Evolutionary conservation across 2,888 invertebrate species (phyloP).

Genomic region (Thymelicus lineola): DNA sequence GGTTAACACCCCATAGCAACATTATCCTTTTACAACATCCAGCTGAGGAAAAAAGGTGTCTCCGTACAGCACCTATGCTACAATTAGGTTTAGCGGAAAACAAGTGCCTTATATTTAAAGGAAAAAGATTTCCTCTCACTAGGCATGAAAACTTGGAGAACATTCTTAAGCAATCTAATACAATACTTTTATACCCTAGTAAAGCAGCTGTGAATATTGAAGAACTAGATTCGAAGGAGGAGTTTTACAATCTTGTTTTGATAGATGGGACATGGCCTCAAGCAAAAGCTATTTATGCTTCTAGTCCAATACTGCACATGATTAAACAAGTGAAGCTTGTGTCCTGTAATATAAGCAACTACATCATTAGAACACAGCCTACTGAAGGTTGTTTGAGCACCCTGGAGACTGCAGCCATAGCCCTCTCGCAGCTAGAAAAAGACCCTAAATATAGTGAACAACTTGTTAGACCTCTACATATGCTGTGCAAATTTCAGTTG

Average conservation of each 20-base stretch:
- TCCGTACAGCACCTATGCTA: constrained; percentile 96
- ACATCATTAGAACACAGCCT: constrained; percentile 97
- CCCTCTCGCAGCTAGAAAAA: constrained; percentile 91
- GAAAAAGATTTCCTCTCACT: constrained; percentile 92
- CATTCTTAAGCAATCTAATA: constrained; percentile 87
- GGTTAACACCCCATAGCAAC: constrained; percentile 88
- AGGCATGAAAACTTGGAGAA: constrained; percentile 87
- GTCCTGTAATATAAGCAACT: constrained; percentile 90
- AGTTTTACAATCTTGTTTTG: constrained; percentile 91
- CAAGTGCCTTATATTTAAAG: constrained; percentile 92
- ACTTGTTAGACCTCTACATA: constrained; percentile 91
- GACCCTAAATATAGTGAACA: constrained; percentile 87
- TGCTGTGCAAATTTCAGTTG: constrained; percentile 94
- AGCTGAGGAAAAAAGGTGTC: constrained; percentile 95
- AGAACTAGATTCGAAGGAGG: constrained; percentile 68
- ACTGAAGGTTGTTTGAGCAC: constrained; percentile 96
- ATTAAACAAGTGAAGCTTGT: constrained; percentile 93
- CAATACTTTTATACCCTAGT: constrained; percentile 93
- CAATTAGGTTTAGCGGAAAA: constrained; percentile 89
- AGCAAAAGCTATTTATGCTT: constrained; percentile 95
- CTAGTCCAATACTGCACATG: constrained; percentile 90
- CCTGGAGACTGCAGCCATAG: constrained; percentile 93
- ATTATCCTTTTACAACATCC: constrained; percentile 96
- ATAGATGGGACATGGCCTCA: constrained; percentile 99
- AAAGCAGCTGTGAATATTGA: constrained; percentile 89